Percentiles rank a stretch among this genome's conserved stretches.
phyloP scores from a whole-genome alignment of 2,888 invertebrate species.

The Fragum fragum region DNA sequence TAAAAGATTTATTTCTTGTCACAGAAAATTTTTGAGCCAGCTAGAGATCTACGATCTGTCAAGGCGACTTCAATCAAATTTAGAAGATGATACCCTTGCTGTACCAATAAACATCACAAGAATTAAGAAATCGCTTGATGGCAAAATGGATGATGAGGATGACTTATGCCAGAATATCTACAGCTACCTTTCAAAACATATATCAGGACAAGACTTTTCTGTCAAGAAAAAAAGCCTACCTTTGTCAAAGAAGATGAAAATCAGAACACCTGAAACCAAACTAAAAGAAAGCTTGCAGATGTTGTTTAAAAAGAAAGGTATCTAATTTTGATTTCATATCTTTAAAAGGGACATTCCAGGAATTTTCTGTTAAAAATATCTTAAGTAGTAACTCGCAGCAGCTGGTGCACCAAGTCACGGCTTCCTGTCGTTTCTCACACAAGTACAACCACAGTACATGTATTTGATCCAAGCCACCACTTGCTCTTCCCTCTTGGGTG shows the following conservation, averaged over 20 bases:
- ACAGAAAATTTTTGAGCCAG: slow-evolving; percentile 9
- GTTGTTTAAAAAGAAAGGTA: slow-evolving; percentile 37
- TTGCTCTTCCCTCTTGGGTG: too few species aligned
- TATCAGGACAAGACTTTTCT: not conserved
- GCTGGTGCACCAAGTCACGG: too few species aligned
- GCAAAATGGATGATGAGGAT: not conserved
- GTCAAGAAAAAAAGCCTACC: slow-evolving; percentile 33
- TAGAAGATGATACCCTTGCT: slow-evolving; percentile 35
- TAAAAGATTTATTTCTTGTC: not conserved
- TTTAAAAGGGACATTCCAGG: too few species aligned
- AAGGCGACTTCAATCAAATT: slow-evolving; percentile 38
- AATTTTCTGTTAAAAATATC: too few species aligned
- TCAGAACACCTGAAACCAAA: slow-evolving; percentile 41
- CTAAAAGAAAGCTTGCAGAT: slow-evolving; percentile 31
- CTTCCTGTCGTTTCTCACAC: too few species aligned
- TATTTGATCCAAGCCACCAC: too few species aligned
- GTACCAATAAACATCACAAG: slow-evolving; percentile 31
- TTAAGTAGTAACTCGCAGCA: too few species aligned
- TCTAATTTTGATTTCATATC: too few species aligned
- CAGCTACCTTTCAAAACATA: not conserved
- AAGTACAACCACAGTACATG: too few species aligned
- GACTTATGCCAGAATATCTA: not conserved
- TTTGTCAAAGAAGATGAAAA: slow-evolving; percentile 38
- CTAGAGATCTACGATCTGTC: slow-evolving; percentile 34
- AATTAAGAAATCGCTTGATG: not conserved